These are phyloP conservation scores for Ammospiza nelsoni DNA, from an alignment of 2,113 vertebrate species.

Conservation along the genomic window DNA sequence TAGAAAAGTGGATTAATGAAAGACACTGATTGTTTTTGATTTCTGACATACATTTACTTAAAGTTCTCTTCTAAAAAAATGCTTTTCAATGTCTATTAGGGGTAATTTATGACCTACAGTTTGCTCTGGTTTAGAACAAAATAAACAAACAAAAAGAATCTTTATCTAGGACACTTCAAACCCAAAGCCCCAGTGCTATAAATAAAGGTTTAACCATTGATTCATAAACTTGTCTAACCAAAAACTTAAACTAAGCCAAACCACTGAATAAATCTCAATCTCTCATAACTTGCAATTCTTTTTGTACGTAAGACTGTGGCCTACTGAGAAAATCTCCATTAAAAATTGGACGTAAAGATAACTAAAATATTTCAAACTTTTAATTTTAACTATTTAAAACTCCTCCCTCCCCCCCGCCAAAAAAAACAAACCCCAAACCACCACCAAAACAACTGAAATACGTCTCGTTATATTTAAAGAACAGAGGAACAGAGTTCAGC, in stretches of 20 bases:
- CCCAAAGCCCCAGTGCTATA: not conserved
- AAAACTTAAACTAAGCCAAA: not conserved
- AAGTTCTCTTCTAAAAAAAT: not conserved
- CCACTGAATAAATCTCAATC: not conserved
- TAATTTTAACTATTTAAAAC: not conserved
- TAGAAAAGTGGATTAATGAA: slow-evolving; percentile 5
- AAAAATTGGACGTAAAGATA: not conserved
- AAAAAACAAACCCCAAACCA: too few species aligned
- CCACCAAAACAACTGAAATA: not conserved
- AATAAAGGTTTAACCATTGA: not conserved
- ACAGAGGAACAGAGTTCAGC: not conserved
- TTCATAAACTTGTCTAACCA: not conserved
- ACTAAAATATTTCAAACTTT: not conserved
- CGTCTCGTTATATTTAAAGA: not conserved
- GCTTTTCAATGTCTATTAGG: not conserved
- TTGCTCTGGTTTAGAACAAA: not conserved
- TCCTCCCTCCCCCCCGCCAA: too few species aligned
- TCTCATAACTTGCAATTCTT: not conserved
- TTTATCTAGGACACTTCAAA: not conserved
- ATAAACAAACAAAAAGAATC: not conserved
- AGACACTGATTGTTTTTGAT: not conserved
- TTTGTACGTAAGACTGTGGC: not conserved
- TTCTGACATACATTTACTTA: not conserved
- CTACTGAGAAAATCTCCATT: not conserved
- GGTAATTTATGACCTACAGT: not conserved